phyloP scores from a whole-genome alignment of 2,888 invertebrate genomes.

The Cremastinae sp. region DNA sequence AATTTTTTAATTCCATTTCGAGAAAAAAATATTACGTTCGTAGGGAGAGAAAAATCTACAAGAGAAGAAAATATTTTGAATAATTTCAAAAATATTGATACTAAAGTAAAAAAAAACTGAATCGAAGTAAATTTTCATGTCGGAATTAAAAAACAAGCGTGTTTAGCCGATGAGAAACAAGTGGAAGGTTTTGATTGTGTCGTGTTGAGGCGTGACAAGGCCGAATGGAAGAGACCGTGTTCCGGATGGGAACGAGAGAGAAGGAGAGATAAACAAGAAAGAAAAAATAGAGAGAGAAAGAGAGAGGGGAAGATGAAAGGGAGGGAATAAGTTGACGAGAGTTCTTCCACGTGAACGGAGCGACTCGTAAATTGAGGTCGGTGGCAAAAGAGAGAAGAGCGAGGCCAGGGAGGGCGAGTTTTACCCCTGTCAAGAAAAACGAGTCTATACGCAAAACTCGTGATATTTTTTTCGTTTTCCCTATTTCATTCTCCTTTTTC shows the following conservation, averaged over 20 bases:
- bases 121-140: background rate
- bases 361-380: slow-evolving; percentile 70
- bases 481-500: no score
- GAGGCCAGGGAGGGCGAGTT: slow-evolving; percentile 60
- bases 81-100: background rate
- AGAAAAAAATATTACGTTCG: no score
- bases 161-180: background rate
- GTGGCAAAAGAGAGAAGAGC: no score
- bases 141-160: background rate
- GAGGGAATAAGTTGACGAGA: slow-evolving; percentile 48
- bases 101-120: no score
- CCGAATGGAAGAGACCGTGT: slow-evolving; percentile 33
- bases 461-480: slow-evolving; percentile 58
- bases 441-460: slow-evolving; percentile 35
- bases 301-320: slow-evolving; percentile 53
- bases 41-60: no score
- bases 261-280: no score
- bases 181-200: slow-evolving; percentile 23
- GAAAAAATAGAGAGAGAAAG: slow-evolving; percentile 58
- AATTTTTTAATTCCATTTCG: no score
- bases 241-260: slow-evolving; percentile 40
- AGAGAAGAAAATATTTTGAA: no score
- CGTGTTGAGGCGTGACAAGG: slow-evolving; percentile 33
- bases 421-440: slow-evolving; percentile 43
- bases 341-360: slow-evolving; percentile 62